Base-by-base conservation (phyloP, 2,888 invertebrate species). In the Aplocera efformata region DNA sequence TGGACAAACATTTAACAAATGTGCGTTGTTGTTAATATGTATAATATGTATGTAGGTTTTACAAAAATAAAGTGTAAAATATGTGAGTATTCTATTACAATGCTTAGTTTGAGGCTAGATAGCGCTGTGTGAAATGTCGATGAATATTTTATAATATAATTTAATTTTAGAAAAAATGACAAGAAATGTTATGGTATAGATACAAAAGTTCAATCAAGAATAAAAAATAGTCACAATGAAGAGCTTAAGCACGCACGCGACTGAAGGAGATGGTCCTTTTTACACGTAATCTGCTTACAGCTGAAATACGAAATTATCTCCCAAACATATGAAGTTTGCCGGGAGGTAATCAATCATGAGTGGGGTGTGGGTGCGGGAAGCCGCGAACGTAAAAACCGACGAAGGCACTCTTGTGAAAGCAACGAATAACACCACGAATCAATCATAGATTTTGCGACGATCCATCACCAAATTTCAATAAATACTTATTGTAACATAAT, bases 261-360 rank as follows among this genome's bases (percentile, higher is more conserved):
- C 52, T 59, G 50, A 72, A 71, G 75, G 71, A 67, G 76, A 75
- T 76, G 73, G 71, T 80, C 82, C 81, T 83, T 85, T 83, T 82
- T 75, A 82, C 72, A 74, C 72, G 68, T 85, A 82, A 85, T 85
- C 84, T 84, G 81, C 83, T 85, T 82, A 84, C 75, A 78, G 80
- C 75, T 81, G 82, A 85, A 84, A 84, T 83, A 86, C 82, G 79
- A 86, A 86, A 88, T 86, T 83, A 86, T 86, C 85, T 84, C 55
- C 69, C 74, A 71, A 85, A 84, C 86, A 86, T 88, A 85, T 85
- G 86, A 85, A 86, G 86, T 86, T 86, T 82, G 72, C 71, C 58
- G 66, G 67, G 65, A 50, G 59, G 84, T 72, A 77, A 88, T 88
- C 86, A 85, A 86, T 88, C 88, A 86, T 77, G 29, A 55, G 58